Conservation (phyloP, 2,113 vertebrate species). For the Ptyas mucosa region DNA sequence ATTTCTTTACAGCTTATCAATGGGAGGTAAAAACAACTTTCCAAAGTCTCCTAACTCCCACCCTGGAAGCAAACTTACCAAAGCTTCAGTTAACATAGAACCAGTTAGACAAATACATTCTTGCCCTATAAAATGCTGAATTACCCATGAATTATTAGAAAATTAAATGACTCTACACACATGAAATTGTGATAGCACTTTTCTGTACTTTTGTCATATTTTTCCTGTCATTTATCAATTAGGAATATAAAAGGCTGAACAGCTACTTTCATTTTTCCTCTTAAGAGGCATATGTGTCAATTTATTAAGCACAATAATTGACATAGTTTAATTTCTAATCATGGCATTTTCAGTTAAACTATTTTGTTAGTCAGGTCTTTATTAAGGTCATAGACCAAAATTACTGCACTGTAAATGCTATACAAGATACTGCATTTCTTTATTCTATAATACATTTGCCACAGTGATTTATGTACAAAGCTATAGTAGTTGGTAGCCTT, state of each 20-base stretch:
- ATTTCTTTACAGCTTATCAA: constrained; percentile 1
- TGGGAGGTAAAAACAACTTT: background rate
- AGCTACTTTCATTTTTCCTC: background rate
- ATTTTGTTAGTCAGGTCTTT: background rate
- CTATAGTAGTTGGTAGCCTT: background rate
- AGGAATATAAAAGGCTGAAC: background rate
- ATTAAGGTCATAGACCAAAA: background rate
- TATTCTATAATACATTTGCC: background rate
- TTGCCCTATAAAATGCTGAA: background rate
- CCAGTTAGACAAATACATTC: background rate
- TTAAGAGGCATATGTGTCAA: background rate
- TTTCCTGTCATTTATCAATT: background rate
- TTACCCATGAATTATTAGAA: background rate
- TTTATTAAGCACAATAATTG: constrained; percentile 8
- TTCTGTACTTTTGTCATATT: background rate
- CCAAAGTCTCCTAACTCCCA: background rate
- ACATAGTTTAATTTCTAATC: constrained; percentile 43
- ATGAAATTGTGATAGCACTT: background rate
- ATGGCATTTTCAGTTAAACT: constrained; percentile 17
- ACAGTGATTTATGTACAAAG: background rate
- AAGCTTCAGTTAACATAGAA: background rate
- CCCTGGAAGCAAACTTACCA: background rate
- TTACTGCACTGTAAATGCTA: background rate
- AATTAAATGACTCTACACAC: background rate
- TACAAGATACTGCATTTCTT: background rate